phyloP scores from a whole-genome alignment of 2,888 invertebrate genomes.

The Erpobdella octoculata region DNA sequence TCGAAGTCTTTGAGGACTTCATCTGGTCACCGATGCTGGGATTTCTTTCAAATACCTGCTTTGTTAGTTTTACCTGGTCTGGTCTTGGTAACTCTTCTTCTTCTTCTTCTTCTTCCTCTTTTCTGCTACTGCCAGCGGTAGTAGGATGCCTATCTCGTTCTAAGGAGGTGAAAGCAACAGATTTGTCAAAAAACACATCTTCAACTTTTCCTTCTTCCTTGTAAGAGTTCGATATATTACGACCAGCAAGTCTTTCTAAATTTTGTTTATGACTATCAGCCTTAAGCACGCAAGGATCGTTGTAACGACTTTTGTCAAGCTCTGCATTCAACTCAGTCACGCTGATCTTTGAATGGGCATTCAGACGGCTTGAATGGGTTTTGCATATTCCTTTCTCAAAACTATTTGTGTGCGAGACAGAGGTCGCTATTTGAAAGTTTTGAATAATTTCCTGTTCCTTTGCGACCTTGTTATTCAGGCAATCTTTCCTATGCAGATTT shows the following conservation, averaged over 20 bases:
- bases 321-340: slow-evolving; percentile 43
- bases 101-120: not conserved
- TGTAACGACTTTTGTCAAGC: not conserved
- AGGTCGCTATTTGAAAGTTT: too few species aligned
- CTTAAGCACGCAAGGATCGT: slow-evolving; percentile 34
- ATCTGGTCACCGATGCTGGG: not conserved
- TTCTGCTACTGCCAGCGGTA: not conserved
- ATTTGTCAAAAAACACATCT: not conserved
- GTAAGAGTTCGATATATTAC: not conserved
- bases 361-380: slow-evolving; percentile 43
- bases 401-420: not conserved
- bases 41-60: slow-evolving; percentile 16
- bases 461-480: not conserved
- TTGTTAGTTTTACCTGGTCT: slow-evolving; percentile 22
- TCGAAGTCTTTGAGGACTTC: not conserved
- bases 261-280: too few species aligned
- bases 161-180: not conserved
- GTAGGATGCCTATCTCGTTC: too few species aligned
- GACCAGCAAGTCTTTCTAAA: too few species aligned
- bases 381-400: too few species aligned
- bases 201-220: not conserved
- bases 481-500: not conserved
- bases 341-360: slow-evolving; percentile 53
- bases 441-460: too few species aligned
- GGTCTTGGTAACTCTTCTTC: slow-evolving; percentile 10